A percentile compares a stretch with the other conserved stretches of the same genome.
phyloP scores from a whole-genome alignment of 2,888 invertebrate genomes.

The Pammene aurita region DNA sequence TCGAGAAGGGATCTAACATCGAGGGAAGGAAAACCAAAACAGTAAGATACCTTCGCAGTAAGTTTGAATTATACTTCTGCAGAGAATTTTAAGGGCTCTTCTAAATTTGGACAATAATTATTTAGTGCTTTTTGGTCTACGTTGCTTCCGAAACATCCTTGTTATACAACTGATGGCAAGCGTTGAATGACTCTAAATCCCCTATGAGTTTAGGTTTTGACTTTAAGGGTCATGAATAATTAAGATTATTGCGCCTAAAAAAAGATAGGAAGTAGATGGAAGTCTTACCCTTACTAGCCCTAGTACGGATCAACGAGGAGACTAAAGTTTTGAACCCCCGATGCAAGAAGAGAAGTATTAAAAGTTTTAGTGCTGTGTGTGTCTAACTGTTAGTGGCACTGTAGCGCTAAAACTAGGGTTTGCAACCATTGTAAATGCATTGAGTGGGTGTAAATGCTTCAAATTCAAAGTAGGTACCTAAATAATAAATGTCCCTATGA shows the following conservation, averaged over 20 bases:
- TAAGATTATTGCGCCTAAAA: neutral
- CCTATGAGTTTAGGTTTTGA: constrained; percentile 6
- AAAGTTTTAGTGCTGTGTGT: too few relatives aligned
- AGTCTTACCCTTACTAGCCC: too few relatives aligned
- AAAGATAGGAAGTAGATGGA: too few relatives aligned
- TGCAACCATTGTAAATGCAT: too few relatives aligned
- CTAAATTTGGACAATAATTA: constrained; percentile 53
- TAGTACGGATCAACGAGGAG: too few relatives aligned
- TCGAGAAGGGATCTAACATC: constrained; percentile 68
- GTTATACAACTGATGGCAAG: constrained; percentile 50
- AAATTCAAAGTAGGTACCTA: too few relatives aligned
- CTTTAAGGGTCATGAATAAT: constrained; percentile 7
- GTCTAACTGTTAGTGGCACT: too few relatives aligned
- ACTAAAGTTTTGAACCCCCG: too few relatives aligned
- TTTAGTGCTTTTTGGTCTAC: constrained; percentile 57
- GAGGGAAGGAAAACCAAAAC: constrained; percentile 67
- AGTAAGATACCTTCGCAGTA: constrained; percentile 62
- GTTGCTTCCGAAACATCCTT: constrained; percentile 47
- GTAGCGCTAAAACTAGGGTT: too few relatives aligned
- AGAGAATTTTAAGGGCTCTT: constrained; percentile 46
- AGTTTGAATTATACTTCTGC: constrained; percentile 46
- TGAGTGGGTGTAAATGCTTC: too few relatives aligned
- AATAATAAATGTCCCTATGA: too few relatives aligned
- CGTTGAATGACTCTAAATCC: constrained; percentile 31
- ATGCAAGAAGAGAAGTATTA: too few relatives aligned